These are phyloP conservation scores for Oreochromis spilurus DNA, from an alignment of 2,113 vertebrate genomes.

Conservation along the genomic window DNA sequence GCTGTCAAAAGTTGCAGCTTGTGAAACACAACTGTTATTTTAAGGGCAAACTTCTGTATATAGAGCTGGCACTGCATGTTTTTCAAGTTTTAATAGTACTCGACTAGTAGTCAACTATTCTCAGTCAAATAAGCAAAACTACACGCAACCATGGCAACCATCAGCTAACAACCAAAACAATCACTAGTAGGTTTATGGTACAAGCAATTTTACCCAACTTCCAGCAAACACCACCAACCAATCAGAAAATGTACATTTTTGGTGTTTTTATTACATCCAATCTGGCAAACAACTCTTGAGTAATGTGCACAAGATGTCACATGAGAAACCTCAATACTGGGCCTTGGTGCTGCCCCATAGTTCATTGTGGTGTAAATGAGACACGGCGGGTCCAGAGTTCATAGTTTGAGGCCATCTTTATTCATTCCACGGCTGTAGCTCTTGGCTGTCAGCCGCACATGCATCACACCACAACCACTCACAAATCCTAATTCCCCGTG, in stretches of 20 bases:
- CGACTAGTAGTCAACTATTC: neutral
- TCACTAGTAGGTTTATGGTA: neutral
- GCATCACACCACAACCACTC: too few relatives aligned
- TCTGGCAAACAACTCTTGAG: neutral
- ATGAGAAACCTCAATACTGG: neutral
- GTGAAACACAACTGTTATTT: neutral
- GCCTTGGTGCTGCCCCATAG: neutral
- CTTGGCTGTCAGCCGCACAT: too few relatives aligned
- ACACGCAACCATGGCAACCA: neutral
- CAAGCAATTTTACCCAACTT: neutral
- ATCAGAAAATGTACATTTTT: neutral
- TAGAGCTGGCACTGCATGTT: neutral
- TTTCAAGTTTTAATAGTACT: fast-evolving
- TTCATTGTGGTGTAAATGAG: neutral
- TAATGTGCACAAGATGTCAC: fast-evolving
- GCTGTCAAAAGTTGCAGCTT: neutral
- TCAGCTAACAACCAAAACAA: neutral
- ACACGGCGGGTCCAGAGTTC: too few relatives aligned
- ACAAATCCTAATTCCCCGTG: too few relatives aligned
- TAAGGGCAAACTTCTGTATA: neutral
- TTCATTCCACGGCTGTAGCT: too few relatives aligned
- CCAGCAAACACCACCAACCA: neutral
- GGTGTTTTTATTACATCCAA: neutral
- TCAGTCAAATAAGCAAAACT: neutral
- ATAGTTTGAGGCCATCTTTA: too few relatives aligned